Base-by-base conservation (phyloP, 2,888 invertebrate species). In the Theretra japonica region DNA sequence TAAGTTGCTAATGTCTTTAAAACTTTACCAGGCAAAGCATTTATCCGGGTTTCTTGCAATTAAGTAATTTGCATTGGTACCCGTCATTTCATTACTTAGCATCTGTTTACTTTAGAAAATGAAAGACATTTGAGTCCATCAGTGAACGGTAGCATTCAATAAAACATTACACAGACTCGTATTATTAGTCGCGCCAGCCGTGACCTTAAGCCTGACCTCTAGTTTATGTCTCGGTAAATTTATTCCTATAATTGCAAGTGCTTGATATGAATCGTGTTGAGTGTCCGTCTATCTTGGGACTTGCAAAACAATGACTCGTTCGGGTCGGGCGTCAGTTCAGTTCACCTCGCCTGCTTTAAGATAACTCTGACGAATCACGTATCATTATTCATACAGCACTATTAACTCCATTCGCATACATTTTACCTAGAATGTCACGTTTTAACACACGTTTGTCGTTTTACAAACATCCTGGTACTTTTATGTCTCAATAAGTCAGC, bases 171-270 rank as follows among this genome's bases (percentile, higher is more conserved):
- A 75, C 78, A 79, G 74, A 75, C 73, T 75, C 73, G 70, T 73
- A 76, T 79, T 76, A 73, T 78, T 77, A 82, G 79, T 80, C 76
- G 77, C 79, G 79, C 77, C 76, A 79, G 73, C 60, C 70, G 48
- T 79, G 79, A 81, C 82, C 83, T 83, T 81, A 59, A 77, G 77
- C 56, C 70, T 83, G 85, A 82, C 85, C 85, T 85, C 79, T 78
- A 71, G 72, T 71, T 73, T 33, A 33, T 21, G 30, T 70, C 50
- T 70, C 50, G 53, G 33, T 71, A 71, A 56, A 56, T 69, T 69
- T 69, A 69, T 69, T 71, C 17, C 53, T 41, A 53, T 33, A 57
- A 65, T 33, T 65, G 62, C 28, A 56, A 65, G 62, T 62, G 33
- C 53, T n/a, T 33, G 62, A 65, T 62, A 33, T 30, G 53, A 23